Percentiles rank a stretch among this genome's conserved stretches.
Evolutionary conservation across 2,797 vertebrate genomes (phyloP).

Genomic region (Otolemur crassicaudatus): DNA sequence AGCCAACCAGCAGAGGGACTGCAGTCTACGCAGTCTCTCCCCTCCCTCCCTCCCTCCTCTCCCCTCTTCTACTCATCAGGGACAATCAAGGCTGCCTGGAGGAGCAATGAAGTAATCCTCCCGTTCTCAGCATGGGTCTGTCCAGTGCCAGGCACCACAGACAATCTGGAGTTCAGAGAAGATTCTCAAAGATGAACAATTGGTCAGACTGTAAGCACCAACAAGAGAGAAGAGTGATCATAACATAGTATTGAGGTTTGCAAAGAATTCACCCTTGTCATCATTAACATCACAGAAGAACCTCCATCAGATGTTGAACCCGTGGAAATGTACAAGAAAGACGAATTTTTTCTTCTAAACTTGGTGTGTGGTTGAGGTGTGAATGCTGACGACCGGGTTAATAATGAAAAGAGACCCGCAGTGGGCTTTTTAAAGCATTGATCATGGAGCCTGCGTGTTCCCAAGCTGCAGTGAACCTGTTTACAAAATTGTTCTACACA

Average conservation of each 20-base stretch:
- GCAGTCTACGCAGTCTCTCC: rapidly evolving
- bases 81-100: neutral
- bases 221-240: neutral
- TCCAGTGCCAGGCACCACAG: neutral
- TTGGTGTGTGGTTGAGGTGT: neutral
- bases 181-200: neutral
- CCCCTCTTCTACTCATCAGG: neutral
- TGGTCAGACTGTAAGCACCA: neutral
- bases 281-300: neutral
- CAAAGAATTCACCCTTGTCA: neutral
- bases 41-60: neutral
- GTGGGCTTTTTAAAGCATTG: neutral
- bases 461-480: neutral
- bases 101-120: neutral
- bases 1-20: neutral
- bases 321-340: neutral
- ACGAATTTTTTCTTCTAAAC: neutral
- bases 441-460: neutral
- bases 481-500: neutral
- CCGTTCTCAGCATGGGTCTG: neutral
- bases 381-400: neutral
- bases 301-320: neutral
- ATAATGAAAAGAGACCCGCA: neutral
- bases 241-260: neutral
- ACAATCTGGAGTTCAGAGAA: neutral